Evolutionary conservation across 2,888 invertebrate species (phyloP), one percentile per base, ranked within the genome.

Genomic region (Octodonta nipae): DNA sequence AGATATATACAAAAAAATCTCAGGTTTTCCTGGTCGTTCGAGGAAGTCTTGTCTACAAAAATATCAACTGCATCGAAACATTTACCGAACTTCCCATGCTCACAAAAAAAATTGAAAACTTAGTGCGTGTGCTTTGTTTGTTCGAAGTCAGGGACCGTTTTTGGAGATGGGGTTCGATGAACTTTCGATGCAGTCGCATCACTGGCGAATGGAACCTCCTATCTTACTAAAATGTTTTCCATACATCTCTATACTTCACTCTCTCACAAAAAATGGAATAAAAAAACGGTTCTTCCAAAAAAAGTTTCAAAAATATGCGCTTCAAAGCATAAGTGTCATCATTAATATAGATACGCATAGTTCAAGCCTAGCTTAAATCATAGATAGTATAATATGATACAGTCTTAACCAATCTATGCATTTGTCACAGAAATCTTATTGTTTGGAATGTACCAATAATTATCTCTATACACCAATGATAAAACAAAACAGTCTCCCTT

Each of bases 1-100:
- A 59, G 53, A 59, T 60, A 60, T 56, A 50, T 60, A 60, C 55
- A 60, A 58, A 60, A 57, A 60, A 53, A 47, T 46, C 49, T 51
- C 55, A 55, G 54, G 56, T 47, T 49, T 48, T 50, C 55, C 57
- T 52, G 54, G 54, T 60, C 58, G 58, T 58, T 60, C 57, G 58
- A 54, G 47, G 48, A 45, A 50, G 45, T 49, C 45, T 48, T 49
- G 17, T 34, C 33, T 30, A 29, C 16, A 35, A 32, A 32, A 25
- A 35, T 30, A 33, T 27, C 30, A 35, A 37, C 38, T 29, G 30
- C 8, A 8, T 8, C 17, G 17, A 17, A 6, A 17, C 17, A n/a
- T n/a, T n/a, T n/a, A n/a, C n/a, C n/a, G n/a, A n/a, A n/a, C n/a
- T n/a, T n/a, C n/a, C n/a, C n/a, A n/a, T n/a, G n/a, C n/a, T n/a